Conservation (phyloP, 2,797 vertebrate genomes). For the Melanotaenia maccullochi region DNA sequence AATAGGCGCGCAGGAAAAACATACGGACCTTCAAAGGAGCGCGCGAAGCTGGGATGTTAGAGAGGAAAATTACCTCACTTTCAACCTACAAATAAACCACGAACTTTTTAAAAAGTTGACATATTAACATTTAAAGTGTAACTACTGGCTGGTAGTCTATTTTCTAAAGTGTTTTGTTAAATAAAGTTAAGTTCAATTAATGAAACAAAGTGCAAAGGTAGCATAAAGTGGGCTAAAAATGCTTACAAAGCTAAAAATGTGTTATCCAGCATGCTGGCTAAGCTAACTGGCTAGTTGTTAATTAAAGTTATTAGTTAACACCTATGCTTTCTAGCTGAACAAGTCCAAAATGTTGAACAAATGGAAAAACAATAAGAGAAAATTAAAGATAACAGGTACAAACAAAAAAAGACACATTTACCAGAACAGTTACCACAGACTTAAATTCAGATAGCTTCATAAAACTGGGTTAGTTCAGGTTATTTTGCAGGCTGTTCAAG, state of each 20-base stretch:
- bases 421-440: too few relatives aligned
- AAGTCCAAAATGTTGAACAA: neutral
- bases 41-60: neutral
- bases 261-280: neutral
- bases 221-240: neutral
- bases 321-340: neutral
- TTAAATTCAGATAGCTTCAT: too few relatives aligned
- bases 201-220: too few relatives aligned
- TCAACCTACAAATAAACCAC: neutral
- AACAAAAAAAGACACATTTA: too few relatives aligned
- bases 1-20: slow-evolving; percentile 9
- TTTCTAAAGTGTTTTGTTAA: too few relatives aligned
- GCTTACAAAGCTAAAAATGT: neutral
- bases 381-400: too few relatives aligned
- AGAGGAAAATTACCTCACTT: neutral
- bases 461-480: too few relatives aligned
- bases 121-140: too few relatives aligned
- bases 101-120: neutral
- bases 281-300: neutral
- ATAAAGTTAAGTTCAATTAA: too few relatives aligned
- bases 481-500: too few relatives aligned
- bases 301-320: neutral
- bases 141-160: too few relatives aligned
- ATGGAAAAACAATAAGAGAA: neutral
- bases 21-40: slow-evolving; percentile 30